Base-by-base conservation (phyloP, 1,140 invertebrate genomes). In the Pseudobourletiella spinata region DNA sequence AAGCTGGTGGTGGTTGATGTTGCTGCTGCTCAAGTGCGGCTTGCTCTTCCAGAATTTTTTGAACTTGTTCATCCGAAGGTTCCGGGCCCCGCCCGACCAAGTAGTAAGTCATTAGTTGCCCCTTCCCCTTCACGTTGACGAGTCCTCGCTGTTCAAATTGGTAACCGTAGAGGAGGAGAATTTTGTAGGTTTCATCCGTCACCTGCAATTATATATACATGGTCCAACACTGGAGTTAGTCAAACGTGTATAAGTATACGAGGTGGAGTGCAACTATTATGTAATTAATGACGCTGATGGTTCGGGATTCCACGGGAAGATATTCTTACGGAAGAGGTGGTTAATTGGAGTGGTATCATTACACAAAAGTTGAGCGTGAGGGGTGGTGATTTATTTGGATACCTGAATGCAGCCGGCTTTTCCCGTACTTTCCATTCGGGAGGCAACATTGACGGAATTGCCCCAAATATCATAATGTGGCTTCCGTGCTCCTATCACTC, bases 391-490 rank as follows among this genome's bases (percentile, higher is more conserved):
- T n/a, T n/a, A n/a, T n/a, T n/a, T n/a, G n/a, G n/a, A 26, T 77
- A 92, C 91, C 82, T 97, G 94, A 70, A 97, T 93, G 65, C 86
- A 89, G 8, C 91, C 91, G 61, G 91, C 88, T 80, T 93, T 93
- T 25, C 95, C 94, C 1, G 93, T 96, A 72, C 89, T 94, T 73
- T 97, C 94, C 92, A 98, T 96, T 57, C 93, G 79, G 0, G 89
- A 94, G 2, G 93, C 92, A 0, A 96, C 91, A 74, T 97, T 97
- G 0, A 96, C 93, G 1, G 92, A 92, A 73, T 96, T 95, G 0
- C 92, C 90, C 89, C 91, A 95, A 72, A 96, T 95, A 72, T 95
- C 93, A 74, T 95, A 96, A 74, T 95, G 92, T 2, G 93, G 93
- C 74, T 96, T 96, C 24, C 89, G 79, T 0, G 91, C 91, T 15